Evolutionary conservation across 2,888 invertebrate species (phyloP).

Genomic region (Melangyna quadrimaculata): DNA sequence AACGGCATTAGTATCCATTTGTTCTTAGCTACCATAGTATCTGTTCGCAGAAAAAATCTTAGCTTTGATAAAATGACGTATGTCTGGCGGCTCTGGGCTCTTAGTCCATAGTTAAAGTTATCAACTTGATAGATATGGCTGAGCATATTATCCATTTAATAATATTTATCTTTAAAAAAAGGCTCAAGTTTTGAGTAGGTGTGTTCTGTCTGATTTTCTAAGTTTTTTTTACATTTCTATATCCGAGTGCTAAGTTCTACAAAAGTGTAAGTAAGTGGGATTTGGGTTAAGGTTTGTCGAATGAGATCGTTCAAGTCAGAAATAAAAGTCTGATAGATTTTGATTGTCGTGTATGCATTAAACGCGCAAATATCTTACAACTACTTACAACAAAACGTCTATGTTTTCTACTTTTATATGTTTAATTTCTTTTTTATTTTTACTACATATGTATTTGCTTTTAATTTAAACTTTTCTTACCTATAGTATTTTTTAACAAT

Average conservation of each 20-base stretch:
- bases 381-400: slow-evolving; percentile 20
- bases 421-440: not conserved
- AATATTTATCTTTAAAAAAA: slow-evolving; percentile 19
- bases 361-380: not conserved
- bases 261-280: slow-evolving; percentile 17
- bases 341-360: slow-evolving; percentile 51
- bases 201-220: not conserved
- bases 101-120: slow-evolving; percentile 7
- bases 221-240: slow-evolving; percentile 1
- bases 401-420: slow-evolving; percentile 30
- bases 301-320: slow-evolving; percentile 24
- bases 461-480: slow-evolving; percentile 21
- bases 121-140: not conserved
- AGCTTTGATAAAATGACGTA: too few relatives aligned
- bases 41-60: too few relatives aligned
- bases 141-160: not conserved
- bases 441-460: slow-evolving; percentile 26
- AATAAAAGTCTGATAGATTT: slow-evolving; percentile 36
- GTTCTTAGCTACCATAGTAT: too few relatives aligned
- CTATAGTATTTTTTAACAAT: slow-evolving; percentile 14
- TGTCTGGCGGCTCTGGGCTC: too few relatives aligned
- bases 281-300: slow-evolving; percentile 41
- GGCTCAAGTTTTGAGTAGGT: slow-evolving; percentile 15
- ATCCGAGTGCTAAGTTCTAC: slow-evolving; percentile 23
- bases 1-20: too few relatives aligned